Conservation (phyloP, 1,140 invertebrate genomes). For the Platyura marginata region DNA sequence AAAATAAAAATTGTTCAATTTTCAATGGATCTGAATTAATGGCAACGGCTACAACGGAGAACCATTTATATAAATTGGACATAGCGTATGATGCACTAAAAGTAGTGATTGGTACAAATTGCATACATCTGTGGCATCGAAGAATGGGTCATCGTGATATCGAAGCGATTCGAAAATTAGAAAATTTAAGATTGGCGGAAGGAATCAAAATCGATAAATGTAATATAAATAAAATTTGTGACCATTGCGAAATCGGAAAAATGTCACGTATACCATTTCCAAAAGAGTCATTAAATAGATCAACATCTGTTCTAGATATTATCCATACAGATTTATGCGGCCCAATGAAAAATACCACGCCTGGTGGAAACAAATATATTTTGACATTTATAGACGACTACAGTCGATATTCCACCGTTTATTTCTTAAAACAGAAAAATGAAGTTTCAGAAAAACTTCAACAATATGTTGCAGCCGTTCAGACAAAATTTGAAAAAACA, state of each 20-base stretch:
- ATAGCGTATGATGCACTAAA: conserved; percentile 5
- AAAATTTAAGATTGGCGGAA: conserved; percentile 14
- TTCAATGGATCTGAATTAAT: conserved; percentile 9
- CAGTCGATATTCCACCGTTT: conserved; percentile 20
- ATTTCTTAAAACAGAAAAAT: conserved; percentile 12
- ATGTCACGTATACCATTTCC: conserved; percentile 26
- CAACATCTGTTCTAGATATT: conserved; percentile 16
- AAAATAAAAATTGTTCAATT: conserved; percentile 10
- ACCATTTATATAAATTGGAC: conserved; percentile 9
- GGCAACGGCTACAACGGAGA: conserved; percentile 8
- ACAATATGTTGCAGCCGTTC: conserved; percentile 17
- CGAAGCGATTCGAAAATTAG: neutral
- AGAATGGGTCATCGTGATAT: conserved; percentile 4
- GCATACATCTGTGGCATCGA: conserved; percentile 1
- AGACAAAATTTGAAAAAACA: conserved; percentile 22
- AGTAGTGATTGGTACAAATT: neutral
- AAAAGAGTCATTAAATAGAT: conserved; percentile 29
- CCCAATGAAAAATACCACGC: conserved; percentile 13
- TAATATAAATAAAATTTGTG: conserved; percentile 11
- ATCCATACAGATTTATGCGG: conserved; percentile 24
- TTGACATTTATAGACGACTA: conserved; percentile 22
- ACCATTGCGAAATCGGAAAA: conserved; percentile 8
- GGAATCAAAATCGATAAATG: conserved; percentile 15
- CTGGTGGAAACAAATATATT: conserved; percentile 9
- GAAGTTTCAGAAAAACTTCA: neutral